Conservation (phyloP, 2,888 invertebrate genomes). For the Gerosis bhagava region DNA sequence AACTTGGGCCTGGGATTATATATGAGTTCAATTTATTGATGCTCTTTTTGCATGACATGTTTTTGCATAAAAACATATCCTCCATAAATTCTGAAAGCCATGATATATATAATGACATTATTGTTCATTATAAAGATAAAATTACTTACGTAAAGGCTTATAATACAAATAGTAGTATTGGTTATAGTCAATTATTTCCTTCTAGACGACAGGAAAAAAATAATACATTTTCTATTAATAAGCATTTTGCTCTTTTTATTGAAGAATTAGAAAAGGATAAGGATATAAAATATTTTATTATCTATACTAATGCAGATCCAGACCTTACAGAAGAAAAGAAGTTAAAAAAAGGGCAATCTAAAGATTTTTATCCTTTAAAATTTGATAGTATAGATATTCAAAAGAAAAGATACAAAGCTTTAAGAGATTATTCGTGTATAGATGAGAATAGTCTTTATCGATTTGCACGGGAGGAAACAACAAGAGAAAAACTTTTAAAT, state of each 20-base stretch:
- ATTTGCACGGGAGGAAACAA: conserved; percentile 31
- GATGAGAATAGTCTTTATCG: conserved; percentile 22
- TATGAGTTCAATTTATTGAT: conserved; percentile 37
- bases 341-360: conserved; percentile 31
- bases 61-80: conserved; percentile 34
- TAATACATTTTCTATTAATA: conserved; percentile 33
- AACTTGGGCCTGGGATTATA: conserved; percentile 30
- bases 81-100: conserved; percentile 34
- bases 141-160: conserved; percentile 30
- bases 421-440: conserved; percentile 26
- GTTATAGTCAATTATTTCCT: conserved; percentile 33
- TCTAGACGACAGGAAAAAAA: conserved; percentile 21
- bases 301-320: conserved; percentile 32
- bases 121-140: conserved; percentile 31
- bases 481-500: conserved; percentile 33
- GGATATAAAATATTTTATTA: conserved; percentile 5
- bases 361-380: conserved; percentile 34
- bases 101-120: conserved; percentile 34
- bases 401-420: conserved; percentile 16
- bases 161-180: conserved; percentile 31
- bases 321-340: conserved; percentile 33
- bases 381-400: conserved; percentile 21
- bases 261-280: conserved; percentile 18
- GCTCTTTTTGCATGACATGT: conserved; percentile 37
- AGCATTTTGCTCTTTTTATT: conserved; percentile 33